Evolutionary conservation across 2,888 invertebrate genomes (phyloP), one percentile per base, ranked within the genome.

Genomic region (Nomada lathburiana): DNA sequence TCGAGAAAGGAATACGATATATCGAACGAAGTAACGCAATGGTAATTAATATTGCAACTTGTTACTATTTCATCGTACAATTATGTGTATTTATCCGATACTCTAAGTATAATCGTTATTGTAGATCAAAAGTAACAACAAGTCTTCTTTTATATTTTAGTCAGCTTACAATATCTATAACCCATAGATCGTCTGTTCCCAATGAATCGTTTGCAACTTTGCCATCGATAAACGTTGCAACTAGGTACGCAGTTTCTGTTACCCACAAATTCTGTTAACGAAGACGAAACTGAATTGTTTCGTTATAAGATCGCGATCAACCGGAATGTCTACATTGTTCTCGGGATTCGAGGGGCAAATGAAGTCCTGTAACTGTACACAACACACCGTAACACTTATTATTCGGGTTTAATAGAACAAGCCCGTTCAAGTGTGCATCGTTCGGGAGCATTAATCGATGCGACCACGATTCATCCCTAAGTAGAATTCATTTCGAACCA

Each of bases 301-400:
- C 10, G 63, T 76, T 76, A 62, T 16, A 59, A 77, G 76, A 75
- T 84, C 62, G 52, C 53, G 67, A 83, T 83, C 80, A 11, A 10
- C n/a, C 5, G 44, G 70, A 69, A 67, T 76, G 57, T 42, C 65
- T 23, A 72, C 59, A 75, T 76, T 79, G 79, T 72, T 64, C 53
- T 59, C 57, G 18, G n/a, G 83, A 76, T 72, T 60, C 47, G 47
- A n/a, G 16, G 26, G 55, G 55, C 29, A 71, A 79, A 79, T 79
- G 73, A 82, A 71, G 69, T 67, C 75, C 64, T 83, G 16, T 44
- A 82, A 26, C 84, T 82, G 79, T 84, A 74, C 36, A 74, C 84
- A 53, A 57, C 42, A 60, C 64, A 18, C 65, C 13, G 63, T 80
- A 76, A 82, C 62, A 67, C 60, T 65, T 55, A 76, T 84, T 76